Conservation (phyloP, 2,797 vertebrate genomes). For the Sorex maritimensis region DNA sequence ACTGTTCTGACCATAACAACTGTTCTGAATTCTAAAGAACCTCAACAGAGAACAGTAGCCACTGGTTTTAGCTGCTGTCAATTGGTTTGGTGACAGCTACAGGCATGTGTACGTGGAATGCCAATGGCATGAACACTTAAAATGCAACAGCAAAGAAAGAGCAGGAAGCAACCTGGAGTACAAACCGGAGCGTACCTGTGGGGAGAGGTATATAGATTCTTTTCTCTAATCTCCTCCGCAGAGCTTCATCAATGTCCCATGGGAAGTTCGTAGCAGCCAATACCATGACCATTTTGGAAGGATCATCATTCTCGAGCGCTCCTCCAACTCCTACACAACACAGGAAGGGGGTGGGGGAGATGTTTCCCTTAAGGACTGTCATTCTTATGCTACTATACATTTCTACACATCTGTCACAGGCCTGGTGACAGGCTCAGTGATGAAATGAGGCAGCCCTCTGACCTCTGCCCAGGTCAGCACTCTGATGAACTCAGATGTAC, state of each 20-base stretch:
- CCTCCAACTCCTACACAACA: constrained; percentile 95
- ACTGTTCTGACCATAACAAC: not conserved
- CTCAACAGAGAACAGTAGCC: constrained; percentile 5
- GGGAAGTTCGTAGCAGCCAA: constrained; percentile 99
- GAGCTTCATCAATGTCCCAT: constrained; percentile 99
- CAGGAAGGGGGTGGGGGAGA: not conserved
- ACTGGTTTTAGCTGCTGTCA: not conserved
- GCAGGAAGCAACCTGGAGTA: not conserved
- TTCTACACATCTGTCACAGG: not conserved
- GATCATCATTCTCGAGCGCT: constrained; percentile 96
- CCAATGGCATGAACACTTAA: constrained; percentile 15
- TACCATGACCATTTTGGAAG: constrained; percentile 99
- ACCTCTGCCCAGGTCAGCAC: not conserved
- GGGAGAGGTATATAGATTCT: constrained; percentile 98
- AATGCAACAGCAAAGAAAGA: not conserved
- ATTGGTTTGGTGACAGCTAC: not conserved
- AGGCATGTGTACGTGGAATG: constrained; percentile 12
- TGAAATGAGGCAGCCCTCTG: too few relatives aligned
- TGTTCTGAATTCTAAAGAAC: constrained; percentile 81
- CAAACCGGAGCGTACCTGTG: constrained; percentile 92
- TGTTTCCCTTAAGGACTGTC: not conserved
- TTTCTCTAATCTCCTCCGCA: constrained; percentile 97
- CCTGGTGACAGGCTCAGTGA: not conserved
- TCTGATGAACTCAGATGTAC: not conserved
- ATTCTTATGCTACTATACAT: too few relatives aligned